A percentile compares a stretch with the other conserved stretches of the same genome.
These are phyloP conservation scores for Pharmacophagus antenor DNA, from an alignment of 2,888 invertebrate genomes.

Conservation along the genomic window DNA sequence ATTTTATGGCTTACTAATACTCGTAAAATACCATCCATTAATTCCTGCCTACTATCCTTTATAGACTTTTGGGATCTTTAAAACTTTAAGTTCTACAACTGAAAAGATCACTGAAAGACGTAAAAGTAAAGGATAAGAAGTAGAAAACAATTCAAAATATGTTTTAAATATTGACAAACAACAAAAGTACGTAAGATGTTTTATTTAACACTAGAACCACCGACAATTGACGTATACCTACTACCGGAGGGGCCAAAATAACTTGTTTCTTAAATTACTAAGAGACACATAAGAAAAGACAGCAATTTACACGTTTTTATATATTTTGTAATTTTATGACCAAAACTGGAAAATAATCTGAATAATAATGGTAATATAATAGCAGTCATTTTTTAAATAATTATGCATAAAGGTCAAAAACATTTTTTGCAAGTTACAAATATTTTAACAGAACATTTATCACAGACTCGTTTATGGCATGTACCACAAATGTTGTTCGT, in stretches of 20 bases:
- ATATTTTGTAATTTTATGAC: constrained; percentile 13
- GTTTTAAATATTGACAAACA: too few species aligned
- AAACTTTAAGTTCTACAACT: too few species aligned
- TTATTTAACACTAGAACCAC: too few species aligned
- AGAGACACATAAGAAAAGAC: constrained; percentile 7
- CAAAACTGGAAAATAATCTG: constrained; percentile 11
- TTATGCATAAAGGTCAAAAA: constrained; percentile 14
- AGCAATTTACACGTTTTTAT: constrained; percentile 10
- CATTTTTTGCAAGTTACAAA: constrained; percentile 18
- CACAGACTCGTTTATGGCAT: constrained; percentile 17
- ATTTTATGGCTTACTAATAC: constrained; percentile 19
- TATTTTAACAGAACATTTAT: constrained; percentile 14
- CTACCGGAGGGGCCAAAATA: constrained; percentile 2
- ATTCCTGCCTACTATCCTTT: background rate
- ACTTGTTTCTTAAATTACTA: constrained; percentile 12
- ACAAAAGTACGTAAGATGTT: too few species aligned
- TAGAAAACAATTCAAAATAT: too few species aligned
- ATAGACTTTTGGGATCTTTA: background rate
- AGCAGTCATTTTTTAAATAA: constrained; percentile 13
- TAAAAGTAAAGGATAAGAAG: too few species aligned
- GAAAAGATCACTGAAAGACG: too few species aligned
- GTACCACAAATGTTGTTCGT: constrained; percentile 16
- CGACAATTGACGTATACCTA: too few species aligned
- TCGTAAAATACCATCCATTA: constrained; percentile 7
- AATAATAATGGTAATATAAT: constrained; percentile 14